phyloP scores from a whole-genome alignment of 1,140 invertebrate genomes.

The Watersipora subatra region DNA sequence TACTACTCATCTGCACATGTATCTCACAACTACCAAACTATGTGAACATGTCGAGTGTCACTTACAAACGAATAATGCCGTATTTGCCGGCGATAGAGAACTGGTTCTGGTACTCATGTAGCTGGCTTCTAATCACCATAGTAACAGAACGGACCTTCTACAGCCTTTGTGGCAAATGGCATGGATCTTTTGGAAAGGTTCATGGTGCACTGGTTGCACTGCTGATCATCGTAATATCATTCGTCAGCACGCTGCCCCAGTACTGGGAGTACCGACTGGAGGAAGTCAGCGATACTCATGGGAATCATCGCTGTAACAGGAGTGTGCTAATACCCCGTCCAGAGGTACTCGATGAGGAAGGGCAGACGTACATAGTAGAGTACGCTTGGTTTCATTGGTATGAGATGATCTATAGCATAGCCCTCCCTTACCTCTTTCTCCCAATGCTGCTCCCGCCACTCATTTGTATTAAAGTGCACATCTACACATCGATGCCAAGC shows the following conservation, averaged over 20 bases:
- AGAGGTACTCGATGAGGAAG: neutral
- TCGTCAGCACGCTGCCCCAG: conserved; percentile 29
- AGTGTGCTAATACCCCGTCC: neutral
- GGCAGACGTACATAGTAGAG: neutral
- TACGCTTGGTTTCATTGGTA: conserved; percentile 13
- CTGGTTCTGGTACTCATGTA: conserved; percentile 28
- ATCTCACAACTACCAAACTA: neutral
- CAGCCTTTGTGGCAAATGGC: conserved; percentile 16
- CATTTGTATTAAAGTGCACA: neutral
- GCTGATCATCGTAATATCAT: conserved; percentile 25
- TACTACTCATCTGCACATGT: conserved; percentile 14
- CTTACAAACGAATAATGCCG: conserved; percentile 18
- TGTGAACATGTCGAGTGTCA: neutral
- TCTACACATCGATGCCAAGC: neutral
- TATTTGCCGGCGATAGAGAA: conserved; percentile 23
- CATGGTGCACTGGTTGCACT: conserved; percentile 24
- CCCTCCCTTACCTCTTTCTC: conserved; percentile 19
- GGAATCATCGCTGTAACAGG: neutral
- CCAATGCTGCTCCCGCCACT: conserved; percentile 18
- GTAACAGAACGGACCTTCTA: conserved; percentile 24
- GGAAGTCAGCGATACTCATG: neutral
- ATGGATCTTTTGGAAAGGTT: conserved; percentile 4
- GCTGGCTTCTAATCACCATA: conserved; percentile 31
- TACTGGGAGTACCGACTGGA: conserved; percentile 28
- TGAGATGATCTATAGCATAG: conserved; percentile 19